Evolutionary conservation across 2,888 invertebrate genomes (phyloP), one percentile per base, ranked within the genome.

Genomic region (Lampropteryx suffumata): DNA sequence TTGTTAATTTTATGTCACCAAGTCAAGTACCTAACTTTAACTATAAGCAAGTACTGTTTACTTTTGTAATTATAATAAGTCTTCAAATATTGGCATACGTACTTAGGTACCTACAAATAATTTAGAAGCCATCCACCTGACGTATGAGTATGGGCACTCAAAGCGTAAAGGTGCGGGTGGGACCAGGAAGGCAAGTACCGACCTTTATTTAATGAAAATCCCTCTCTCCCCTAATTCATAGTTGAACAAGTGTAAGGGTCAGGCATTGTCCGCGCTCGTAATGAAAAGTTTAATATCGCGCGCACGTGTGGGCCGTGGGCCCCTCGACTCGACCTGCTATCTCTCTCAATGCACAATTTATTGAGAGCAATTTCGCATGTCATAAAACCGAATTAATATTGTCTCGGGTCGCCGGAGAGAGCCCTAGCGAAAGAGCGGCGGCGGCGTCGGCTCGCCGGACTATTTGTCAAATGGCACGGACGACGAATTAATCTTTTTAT

Each of bases 351-450:
- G 80, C 76, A 80, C 84, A 80, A 83, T 83, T 83, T 85, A 84
- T 87, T 80, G 82, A 76, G 81, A 84, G 83, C 74, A 87, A 88
- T 89, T 88, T 87, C 80, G 86, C 86, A 87, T 88, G 88, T 89
- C 89, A 89, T 89, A 88, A 88, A 89, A 79, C 79, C 80, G 73
- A 84, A 89, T 88, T 82, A 88, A 85, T 86, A 79, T 72, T 68
- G 77, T 73, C 67, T 62, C 62, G 47, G 54, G 47, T 33, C 30
- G 32, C 21, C 30, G 34, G 11, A 14, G 42, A 34, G 14, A 30
- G 34, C n/a, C n/a, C n/a, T n/a, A n/a, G n/a, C n/a, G n/a, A n/a
- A n/a, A n/a, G n/a, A n/a, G n/a, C n/a, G n/a, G n/a, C n/a, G n/a
- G n/a, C n/a, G n/a, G n/a, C n/a, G n/a, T n/a, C n/a, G n/a, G n/a